Evolutionary conservation across 2,113 vertebrate species (phyloP), one percentile per base, ranked within the genome.

Genomic region (Sorex araneus): DNA sequence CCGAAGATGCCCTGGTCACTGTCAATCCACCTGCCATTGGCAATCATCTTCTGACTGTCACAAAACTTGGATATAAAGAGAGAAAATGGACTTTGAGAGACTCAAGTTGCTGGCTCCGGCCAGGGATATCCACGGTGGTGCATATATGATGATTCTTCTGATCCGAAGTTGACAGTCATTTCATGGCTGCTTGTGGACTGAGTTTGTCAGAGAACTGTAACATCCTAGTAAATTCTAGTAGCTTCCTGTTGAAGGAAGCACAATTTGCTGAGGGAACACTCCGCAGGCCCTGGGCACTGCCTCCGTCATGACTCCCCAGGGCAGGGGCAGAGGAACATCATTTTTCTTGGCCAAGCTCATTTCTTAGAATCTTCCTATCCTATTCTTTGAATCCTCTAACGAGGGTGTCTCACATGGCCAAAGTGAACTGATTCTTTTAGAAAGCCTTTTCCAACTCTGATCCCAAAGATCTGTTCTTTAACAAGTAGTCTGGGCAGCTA

Each of bases 121-220:
- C 11, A 66, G 34, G 3, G 79, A 6, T 5, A 5, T 4, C 71
- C 0, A 0, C 13, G 7, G 12, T 4, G 11, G 19, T 32, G 12
- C 2, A 32, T 18, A 32, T 70, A 15, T 70, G n/a, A 70, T 34
- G 69, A 21, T 18, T 21, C 15, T 71, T 71, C 34, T 9, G 3
- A n/a, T 32, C 30, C 67, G 32, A 69, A 16, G 67, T 69, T 30
- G 28, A n/a, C 12, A 18, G 67, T 69, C 67, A 69, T 69, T 74
- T 36, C 27, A 32, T 71, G 70, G 23, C 70, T 71, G 70, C 34
- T 15, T 25, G 4, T 28, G 16, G 54, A 60, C 0, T 40, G 19
- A 69, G 36, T 77, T 21, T 34, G 77, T 43, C 11, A 8, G 28
- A 30, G 25, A 87, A 54, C 28, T 21, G 70, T 9, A 57, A 57